Conservation (phyloP, 2,113 vertebrate genomes). For the Saccopteryx leptura region DNA sequence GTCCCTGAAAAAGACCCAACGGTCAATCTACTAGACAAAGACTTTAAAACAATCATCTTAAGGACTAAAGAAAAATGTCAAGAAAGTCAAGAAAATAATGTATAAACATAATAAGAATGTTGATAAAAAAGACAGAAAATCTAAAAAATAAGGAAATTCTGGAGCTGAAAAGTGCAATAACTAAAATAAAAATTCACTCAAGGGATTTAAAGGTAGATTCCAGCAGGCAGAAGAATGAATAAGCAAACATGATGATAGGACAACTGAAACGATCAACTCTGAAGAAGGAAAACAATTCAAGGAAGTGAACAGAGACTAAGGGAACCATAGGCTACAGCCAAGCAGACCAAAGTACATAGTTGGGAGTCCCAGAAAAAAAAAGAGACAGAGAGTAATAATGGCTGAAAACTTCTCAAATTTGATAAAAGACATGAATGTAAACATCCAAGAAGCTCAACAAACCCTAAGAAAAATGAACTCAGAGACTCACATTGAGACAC, state of each 20-base stretch:
- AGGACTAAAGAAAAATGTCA: neutral
- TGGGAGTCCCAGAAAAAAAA: slow-evolving; percentile 2
- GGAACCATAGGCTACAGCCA: neutral
- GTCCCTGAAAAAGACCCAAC: neutral
- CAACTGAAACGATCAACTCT: neutral
- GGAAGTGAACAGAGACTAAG: neutral
- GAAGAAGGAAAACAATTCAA: neutral
- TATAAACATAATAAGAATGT: too few relatives aligned
- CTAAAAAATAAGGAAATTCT: neutral
- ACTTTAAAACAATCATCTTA: slow-evolving; percentile 6
- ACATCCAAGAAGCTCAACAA: neutral
- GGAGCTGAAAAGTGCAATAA: neutral
- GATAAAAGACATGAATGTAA: too few relatives aligned
- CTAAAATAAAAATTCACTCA: neutral
- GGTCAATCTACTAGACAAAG: neutral
- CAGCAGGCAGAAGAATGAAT: neutral
- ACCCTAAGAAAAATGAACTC: neutral
- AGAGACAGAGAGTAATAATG: neutral
- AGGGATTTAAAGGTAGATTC: neutral
- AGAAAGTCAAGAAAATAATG: neutral
- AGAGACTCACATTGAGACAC: neutral
- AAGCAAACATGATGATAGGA: neutral
- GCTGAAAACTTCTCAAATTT: too few relatives aligned
- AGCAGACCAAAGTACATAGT: neutral
- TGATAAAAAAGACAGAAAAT: neutral